phyloP scores from a whole-genome alignment of 2,113 vertebrate species.

The Aythya baeri region DNA sequence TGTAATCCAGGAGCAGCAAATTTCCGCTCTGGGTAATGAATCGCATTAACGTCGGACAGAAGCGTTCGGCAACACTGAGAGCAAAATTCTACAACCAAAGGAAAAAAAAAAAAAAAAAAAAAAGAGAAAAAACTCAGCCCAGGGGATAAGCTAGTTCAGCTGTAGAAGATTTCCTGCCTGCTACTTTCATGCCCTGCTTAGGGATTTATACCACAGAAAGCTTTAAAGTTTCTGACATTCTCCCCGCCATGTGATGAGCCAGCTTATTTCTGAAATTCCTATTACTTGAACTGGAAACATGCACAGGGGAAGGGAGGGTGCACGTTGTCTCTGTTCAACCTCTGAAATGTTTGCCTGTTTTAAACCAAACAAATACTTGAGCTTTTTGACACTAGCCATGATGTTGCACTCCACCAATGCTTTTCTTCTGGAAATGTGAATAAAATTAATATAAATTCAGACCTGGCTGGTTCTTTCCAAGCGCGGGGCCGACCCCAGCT shows the following conservation, averaged over 20 bases:
- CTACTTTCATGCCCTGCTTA: slow-evolving; percentile 11
- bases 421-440: slow-evolving; percentile 64
- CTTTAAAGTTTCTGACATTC: slow-evolving; percentile 51
- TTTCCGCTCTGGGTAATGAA: slow-evolving; percentile 6
- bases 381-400: not conserved
- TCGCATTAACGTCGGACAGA: not conserved
- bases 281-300: slow-evolving; percentile 1
- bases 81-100: not conserved
- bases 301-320: not conserved
- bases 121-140: not conserved
- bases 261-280: slow-evolving; percentile 18
- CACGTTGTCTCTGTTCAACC: not conserved
- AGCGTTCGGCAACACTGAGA: fast-evolving
- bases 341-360: not conserved
- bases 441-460: slow-evolving; percentile 45
- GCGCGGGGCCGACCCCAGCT: not conserved
- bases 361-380: slow-evolving; percentile 14
- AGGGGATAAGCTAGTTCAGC: slow-evolving; percentile 32
- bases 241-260: not conserved
- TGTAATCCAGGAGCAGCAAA: not conserved
- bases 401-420: not conserved
- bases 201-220: slow-evolving; percentile 34
- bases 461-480: not conserved
- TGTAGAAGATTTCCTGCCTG: slow-evolving; percentile 33
- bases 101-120: not conserved